phyloP scores from a whole-genome alignment of 1,140 invertebrate genomes.

The Nymphalis io region DNA sequence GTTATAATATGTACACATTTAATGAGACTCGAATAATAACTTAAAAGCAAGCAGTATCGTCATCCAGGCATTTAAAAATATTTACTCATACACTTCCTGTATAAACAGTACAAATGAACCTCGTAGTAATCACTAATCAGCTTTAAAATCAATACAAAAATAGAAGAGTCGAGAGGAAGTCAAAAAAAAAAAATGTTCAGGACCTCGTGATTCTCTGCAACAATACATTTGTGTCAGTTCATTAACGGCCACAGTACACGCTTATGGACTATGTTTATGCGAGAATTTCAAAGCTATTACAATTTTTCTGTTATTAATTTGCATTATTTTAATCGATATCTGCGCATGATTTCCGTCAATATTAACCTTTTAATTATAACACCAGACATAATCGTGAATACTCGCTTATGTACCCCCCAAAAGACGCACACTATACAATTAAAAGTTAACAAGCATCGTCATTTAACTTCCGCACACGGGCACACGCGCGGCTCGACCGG shows the following conservation, averaged over 20 bases:
- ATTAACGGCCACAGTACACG: background rate
- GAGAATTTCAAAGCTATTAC: background rate
- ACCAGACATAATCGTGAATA: background rate
- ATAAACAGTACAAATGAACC: background rate
- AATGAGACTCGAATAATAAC: conserved; percentile 28
- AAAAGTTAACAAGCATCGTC: too few relatives aligned
- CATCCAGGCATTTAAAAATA: background rate
- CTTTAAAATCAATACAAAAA: background rate
- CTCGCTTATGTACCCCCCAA: background rate
- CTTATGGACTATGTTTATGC: background rate
- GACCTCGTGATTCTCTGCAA: background rate
- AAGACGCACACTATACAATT: too few relatives aligned
- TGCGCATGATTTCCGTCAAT: background rate
- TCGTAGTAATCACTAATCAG: background rate
- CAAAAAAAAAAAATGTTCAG: background rate
- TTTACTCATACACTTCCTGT: background rate
- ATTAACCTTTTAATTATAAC: background rate
- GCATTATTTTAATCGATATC: background rate
- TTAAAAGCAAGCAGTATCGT: conserved; percentile 10
- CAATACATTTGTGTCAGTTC: background rate
- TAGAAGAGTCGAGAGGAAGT: conserved; percentile 5
- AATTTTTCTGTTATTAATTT: background rate
- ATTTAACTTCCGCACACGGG: too few relatives aligned
- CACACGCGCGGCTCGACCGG: too few relatives aligned
- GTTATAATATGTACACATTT: conserved; percentile 17